Conservation (phyloP, 2,113 vertebrate species). For the Montifringilla adamsi region DNA sequence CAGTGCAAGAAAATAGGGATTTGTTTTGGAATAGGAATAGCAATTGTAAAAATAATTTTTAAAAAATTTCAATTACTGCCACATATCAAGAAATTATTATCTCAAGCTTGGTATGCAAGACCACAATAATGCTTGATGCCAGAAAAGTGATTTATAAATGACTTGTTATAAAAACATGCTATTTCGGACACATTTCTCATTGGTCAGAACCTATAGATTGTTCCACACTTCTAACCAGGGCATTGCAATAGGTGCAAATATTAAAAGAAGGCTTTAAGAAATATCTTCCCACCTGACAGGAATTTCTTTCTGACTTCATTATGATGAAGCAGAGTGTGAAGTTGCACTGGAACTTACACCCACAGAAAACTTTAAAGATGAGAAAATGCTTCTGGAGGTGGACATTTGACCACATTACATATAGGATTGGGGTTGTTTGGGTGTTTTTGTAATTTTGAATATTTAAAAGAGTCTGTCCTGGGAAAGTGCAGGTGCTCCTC, state of each 20-base stretch:
- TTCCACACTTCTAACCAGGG: background rate
- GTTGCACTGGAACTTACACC: slow-evolving; percentile 34
- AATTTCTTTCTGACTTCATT: slow-evolving; percentile 61
- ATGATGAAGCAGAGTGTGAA: slow-evolving; percentile 49
- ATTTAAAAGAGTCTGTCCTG: slow-evolving; percentile 47
- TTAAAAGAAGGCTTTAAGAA: slow-evolving; percentile 51
- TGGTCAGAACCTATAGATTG: slow-evolving; percentile 1
- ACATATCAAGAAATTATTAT: background rate
- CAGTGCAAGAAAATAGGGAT: background rate
- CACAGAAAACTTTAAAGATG: slow-evolving; percentile 62
- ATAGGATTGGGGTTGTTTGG: background rate
- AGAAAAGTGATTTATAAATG: background rate
- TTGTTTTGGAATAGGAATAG: background rate
- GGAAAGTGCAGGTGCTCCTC: slow-evolving; percentile 52
- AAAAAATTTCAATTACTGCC: background rate
- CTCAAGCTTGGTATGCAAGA: background rate
- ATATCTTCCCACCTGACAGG: slow-evolving; percentile 33
- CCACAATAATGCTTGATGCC: background rate
- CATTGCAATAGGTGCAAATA: slow-evolving; percentile 9
- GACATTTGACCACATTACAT: slow-evolving; percentile 48
- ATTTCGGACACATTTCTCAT: background rate
- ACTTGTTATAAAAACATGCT: background rate
- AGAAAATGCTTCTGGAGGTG: slow-evolving; percentile 59
- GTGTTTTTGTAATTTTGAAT: slow-evolving; percentile 24
- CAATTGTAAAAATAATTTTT: background rate